Evolutionary conservation across 2,797 vertebrate species (phyloP).

Genomic region (Galaxias olidus): DNA sequence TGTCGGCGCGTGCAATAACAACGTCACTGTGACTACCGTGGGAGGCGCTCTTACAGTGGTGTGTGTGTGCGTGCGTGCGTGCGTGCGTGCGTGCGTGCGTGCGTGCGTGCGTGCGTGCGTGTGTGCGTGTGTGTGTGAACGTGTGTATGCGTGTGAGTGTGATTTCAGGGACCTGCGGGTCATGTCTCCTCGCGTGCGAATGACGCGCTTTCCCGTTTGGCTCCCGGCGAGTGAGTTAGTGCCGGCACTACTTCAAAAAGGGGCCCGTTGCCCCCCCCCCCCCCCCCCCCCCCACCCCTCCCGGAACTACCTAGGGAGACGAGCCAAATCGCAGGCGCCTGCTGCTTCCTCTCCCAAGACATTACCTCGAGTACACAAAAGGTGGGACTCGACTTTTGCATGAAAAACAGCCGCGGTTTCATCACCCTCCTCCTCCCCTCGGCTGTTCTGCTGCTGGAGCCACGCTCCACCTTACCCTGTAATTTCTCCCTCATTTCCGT

Average conservation of each 20-base stretch:
- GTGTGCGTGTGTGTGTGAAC: too few relatives aligned
- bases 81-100: background rate
- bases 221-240: constrained; percentile 48
- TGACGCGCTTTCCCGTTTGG: constrained; percentile 43
- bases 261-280: constrained; percentile 29
- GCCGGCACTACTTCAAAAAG: constrained; percentile 50
- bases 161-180: too few relatives aligned
- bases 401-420: constrained; percentile 59
- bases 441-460: constrained; percentile 1
- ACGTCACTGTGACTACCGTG: too few relatives aligned
- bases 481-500: constrained; percentile 49
- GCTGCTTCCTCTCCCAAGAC: constrained; percentile 51
- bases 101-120: background rate
- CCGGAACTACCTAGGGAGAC: too few relatives aligned
- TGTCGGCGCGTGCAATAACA: too few relatives aligned
- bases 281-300: constrained; percentile 35
- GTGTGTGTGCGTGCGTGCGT: constrained; percentile 42
- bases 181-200: constrained; percentile 12
- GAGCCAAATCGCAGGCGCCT: constrained; percentile 31
- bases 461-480: constrained; percentile 32
- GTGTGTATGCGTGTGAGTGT: too few relatives aligned
- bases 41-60: too few relatives aligned
- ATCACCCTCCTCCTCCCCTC: constrained; percentile 50
- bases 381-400: constrained; percentile 55
- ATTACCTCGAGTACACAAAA: constrained; percentile 60